Conservation (phyloP, 2,797 vertebrate genomes). For the Platyrinchus mystaceus region DNA sequence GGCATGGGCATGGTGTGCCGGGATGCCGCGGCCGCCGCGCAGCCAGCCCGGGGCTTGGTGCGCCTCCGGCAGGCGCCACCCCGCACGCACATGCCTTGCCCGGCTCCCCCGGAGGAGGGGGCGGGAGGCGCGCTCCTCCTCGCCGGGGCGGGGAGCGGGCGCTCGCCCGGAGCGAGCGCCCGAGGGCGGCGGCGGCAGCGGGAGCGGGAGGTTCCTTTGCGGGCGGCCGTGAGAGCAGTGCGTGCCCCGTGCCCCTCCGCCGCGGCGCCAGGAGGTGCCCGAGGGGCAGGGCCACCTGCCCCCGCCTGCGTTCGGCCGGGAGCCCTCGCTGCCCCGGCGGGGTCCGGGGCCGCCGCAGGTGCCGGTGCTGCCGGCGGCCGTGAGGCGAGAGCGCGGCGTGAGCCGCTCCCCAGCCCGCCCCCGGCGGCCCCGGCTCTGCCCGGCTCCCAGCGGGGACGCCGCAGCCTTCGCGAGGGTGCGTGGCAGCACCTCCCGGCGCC, state of each 20-base stretch:
- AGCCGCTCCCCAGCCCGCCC: not conserved
- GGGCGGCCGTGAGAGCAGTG: not conserved
- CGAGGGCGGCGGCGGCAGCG: not conserved
- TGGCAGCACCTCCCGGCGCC: not conserved
- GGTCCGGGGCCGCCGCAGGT: not conserved
- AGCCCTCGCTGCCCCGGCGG: too few relatives aligned
- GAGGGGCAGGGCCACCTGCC: not conserved
- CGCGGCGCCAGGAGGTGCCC: not conserved
- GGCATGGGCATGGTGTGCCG: constrained; percentile 10
- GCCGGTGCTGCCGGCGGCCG: not conserved
- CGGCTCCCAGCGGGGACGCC: not conserved
- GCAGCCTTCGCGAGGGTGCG: not conserved
- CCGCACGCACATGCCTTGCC: not conserved
- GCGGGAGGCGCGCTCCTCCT: constrained; percentile 14
- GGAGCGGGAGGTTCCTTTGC: not conserved
- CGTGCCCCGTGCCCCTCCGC: not conserved
- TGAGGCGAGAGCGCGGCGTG: not conserved
- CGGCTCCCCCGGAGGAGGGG: not conserved
- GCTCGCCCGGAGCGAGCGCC: not conserved
- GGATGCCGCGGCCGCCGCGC: not conserved
- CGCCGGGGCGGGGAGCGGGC: constrained; percentile 7
- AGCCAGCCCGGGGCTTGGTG: not conserved
- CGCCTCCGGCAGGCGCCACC: constrained; percentile 16
- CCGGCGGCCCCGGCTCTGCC: not conserved
- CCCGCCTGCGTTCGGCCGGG: too few relatives aligned